Evolutionary conservation across 2,888 invertebrate genomes (phyloP).

Genomic region (Craniophora ligustri): DNA sequence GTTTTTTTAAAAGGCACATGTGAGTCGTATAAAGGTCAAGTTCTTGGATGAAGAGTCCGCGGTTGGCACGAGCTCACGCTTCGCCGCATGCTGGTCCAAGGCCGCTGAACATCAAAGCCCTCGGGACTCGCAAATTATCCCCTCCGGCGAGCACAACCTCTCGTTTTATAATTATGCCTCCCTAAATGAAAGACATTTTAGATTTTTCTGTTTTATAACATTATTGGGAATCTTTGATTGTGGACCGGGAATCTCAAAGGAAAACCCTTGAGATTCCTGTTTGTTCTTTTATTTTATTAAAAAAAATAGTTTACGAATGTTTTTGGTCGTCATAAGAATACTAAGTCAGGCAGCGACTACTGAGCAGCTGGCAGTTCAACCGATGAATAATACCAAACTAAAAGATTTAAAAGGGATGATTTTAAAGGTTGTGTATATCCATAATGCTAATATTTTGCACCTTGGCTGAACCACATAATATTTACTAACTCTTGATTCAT

Average conservation of each 20-base stretch:
- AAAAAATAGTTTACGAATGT: not conserved
- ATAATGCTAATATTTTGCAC: too few species aligned
- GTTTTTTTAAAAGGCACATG: slow-evolving; percentile 9
- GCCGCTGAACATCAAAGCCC: slow-evolving; percentile 84
- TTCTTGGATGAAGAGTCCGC: slow-evolving; percentile 64
- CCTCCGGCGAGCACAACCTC: slow-evolving; percentile 70
- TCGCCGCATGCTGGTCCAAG: slow-evolving; percentile 71
- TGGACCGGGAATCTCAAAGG: too few species aligned
- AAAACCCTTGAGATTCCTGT: not conserved
- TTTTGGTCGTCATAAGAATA: too few species aligned
- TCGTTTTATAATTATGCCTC: slow-evolving; percentile 58
- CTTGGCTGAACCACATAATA: too few species aligned
- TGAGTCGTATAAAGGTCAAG: slow-evolving; percentile 78
- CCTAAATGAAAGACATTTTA: slow-evolving; percentile 59
- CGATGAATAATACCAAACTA: too few species aligned
- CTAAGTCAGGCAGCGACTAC: too few species aligned
- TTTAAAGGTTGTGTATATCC: too few species aligned
- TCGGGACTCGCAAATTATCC: slow-evolving; percentile 72
- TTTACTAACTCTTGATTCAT: too few species aligned
- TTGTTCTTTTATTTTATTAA: slow-evolving; percentile 4
- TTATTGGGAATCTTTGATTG: slow-evolving; percentile 23
- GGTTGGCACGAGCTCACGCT: slow-evolving; percentile 65
- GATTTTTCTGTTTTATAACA: slow-evolving; percentile 30
- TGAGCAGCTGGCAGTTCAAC: too few species aligned
- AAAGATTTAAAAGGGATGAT: too few species aligned